Percentiles rank a stretch among this genome's conserved stretches.
phyloP scores from a whole-genome alignment of 1,140 invertebrate genomes.

The Telenomus remus region DNA sequence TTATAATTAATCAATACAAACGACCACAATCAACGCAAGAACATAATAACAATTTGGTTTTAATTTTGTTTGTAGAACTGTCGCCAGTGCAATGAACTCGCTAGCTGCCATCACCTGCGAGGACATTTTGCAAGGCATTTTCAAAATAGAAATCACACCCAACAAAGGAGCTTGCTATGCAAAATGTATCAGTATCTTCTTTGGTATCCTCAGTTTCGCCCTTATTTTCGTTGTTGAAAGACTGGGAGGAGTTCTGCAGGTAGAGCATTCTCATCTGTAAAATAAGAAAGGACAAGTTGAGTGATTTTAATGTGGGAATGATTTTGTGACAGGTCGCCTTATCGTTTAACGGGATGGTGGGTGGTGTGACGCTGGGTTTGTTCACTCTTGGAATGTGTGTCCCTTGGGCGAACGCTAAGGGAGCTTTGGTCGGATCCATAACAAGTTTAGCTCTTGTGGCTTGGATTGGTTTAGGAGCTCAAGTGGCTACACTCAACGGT shows the following conservation, averaged over 20 bases:
- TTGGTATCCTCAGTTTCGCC: conserved; percentile 79
- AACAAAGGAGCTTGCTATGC: conserved; percentile 81
- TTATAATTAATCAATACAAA: too few species aligned
- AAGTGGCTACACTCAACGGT: conserved; percentile 77
- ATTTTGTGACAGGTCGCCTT: conserved; percentile 80
- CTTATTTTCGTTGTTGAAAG: conserved; percentile 88
- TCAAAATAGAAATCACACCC: conserved; percentile 82
- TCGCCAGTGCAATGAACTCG: conserved; percentile 93
- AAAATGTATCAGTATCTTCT: conserved; percentile 79
- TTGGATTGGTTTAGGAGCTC: conserved; percentile 85
- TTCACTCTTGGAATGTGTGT: conserved; percentile 93
- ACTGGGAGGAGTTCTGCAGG: conserved; percentile 87
- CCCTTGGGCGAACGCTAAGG: conserved; percentile 87
- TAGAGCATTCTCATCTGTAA: conserved; percentile 56
- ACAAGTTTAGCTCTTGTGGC: conserved; percentile 79
- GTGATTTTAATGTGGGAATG: too few species aligned
- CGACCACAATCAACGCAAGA: too few species aligned
- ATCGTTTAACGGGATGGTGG: conserved; percentile 91
- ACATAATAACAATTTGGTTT: too few species aligned
- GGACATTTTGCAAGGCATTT: conserved; percentile 85
- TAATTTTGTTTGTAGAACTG: conserved; percentile 80
- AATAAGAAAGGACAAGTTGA: not conserved
- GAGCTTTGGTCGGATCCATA: conserved; percentile 81
- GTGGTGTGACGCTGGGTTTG: conserved; percentile 88
- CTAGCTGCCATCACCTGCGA: conserved; percentile 92